phyloP scores from a whole-genome alignment of 2,113 vertebrate species.

The Etheostoma cragini region DNA sequence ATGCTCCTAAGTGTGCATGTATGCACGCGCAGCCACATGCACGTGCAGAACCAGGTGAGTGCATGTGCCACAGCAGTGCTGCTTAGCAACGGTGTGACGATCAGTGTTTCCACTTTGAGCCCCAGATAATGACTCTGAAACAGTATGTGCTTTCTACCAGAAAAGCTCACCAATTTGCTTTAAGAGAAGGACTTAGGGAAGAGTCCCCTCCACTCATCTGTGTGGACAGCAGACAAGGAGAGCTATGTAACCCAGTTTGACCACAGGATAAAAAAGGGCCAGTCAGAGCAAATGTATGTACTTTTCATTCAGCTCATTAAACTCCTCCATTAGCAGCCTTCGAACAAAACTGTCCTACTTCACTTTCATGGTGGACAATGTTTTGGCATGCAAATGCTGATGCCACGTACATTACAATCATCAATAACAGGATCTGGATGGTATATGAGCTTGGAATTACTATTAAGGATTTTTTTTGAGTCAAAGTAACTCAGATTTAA shows the following conservation, averaged over 20 bases:
- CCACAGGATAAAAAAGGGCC: conserved; percentile 25
- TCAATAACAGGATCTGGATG: conserved; percentile 10
- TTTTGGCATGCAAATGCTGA: conserved; percentile 1
- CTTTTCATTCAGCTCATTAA: conserved; percentile 48
- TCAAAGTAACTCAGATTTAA: neutral
- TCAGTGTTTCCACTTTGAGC: conserved; percentile 58
- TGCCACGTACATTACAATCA: neutral
- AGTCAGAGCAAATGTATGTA: conserved; percentile 36
- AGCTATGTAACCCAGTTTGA: conserved; percentile 56
- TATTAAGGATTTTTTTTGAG: conserved; percentile 6
- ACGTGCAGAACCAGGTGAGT: conserved; percentile 56
- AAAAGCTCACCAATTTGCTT: conserved; percentile 59
- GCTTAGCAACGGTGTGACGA: conserved; percentile 80
- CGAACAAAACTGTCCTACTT: conserved; percentile 49
- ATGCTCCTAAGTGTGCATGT: conserved; percentile 2
- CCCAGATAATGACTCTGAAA: conserved; percentile 74
- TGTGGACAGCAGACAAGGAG: conserved; percentile 20
- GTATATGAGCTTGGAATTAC: neutral
- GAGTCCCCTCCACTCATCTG: conserved; percentile 32
- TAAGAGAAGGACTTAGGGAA: conserved; percentile 29
- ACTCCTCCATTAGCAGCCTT: conserved; percentile 61
- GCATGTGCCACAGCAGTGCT: conserved; percentile 68
- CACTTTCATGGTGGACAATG: conserved; percentile 6
- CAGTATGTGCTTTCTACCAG: conserved; percentile 61
- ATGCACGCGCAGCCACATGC: conserved; percentile 33